Evolutionary conservation across 2,113 vertebrate genomes (phyloP).

Genomic region (Actinemys pallida): DNA sequence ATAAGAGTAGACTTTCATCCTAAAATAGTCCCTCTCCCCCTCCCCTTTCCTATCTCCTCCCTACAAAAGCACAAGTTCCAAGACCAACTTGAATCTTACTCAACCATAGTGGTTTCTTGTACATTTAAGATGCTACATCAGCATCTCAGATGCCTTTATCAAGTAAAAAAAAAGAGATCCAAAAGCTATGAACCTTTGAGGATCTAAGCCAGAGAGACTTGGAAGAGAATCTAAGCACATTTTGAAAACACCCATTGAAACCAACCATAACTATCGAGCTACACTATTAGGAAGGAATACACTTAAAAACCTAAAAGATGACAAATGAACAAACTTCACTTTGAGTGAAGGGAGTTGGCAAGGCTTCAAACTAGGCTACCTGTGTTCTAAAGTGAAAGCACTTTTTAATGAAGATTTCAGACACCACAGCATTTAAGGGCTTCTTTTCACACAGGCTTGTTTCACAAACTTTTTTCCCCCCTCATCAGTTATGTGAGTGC

Average conservation of each 20-base stretch:
- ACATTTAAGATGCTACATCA: conserved; percentile 43
- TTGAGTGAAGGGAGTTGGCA: conserved; percentile 57
- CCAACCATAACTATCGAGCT: conserved; percentile 26
- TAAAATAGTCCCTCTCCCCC: neutral
- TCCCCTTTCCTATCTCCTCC: neutral
- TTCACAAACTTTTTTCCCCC: conserved; percentile 46
- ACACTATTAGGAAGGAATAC: conserved; percentile 47
- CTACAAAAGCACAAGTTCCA: conserved; percentile 22
- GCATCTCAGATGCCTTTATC: conserved; percentile 49
- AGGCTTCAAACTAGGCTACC: conserved; percentile 56
- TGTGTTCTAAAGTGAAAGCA: conserved; percentile 45
- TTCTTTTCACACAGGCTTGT: conserved; percentile 26
- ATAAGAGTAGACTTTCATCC: conserved; percentile 34
- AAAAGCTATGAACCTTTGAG: conserved; percentile 29
- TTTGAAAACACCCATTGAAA: conserved; percentile 54
- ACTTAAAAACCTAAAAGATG: conserved; percentile 60
- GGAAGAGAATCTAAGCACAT: conserved; percentile 67
- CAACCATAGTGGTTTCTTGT: conserved; percentile 42
- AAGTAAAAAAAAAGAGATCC: conserved; percentile 47
- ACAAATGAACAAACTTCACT: conserved; percentile 54
- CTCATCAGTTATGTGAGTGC: conserved; percentile 57
- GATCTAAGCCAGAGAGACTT: conserved; percentile 53
- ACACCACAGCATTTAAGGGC: conserved; percentile 27
- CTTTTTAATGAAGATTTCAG: conserved; percentile 55
- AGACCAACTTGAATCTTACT: conserved; percentile 22